Conservation (phyloP, 2,888 invertebrate genomes). For the Magallana nippona region DNA sequence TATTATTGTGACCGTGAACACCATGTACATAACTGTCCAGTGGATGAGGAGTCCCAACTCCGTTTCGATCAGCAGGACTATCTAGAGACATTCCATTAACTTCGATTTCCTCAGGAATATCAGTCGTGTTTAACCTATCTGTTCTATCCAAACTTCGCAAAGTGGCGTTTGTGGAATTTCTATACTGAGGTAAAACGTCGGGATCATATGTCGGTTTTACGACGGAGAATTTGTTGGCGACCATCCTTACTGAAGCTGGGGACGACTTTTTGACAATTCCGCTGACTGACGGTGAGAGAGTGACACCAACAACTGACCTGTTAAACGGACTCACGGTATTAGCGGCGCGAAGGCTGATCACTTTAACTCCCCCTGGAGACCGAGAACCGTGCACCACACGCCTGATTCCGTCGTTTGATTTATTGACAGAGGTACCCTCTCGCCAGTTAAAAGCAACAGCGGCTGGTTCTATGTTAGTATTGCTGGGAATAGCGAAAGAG, state of each 20-base stretch:
- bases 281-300: neutral
- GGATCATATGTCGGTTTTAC: neutral
- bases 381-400: neutral
- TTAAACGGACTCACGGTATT: slow-evolving; percentile 24
- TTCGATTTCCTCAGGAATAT: slow-evolving; percentile 37
- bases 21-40: neutral
- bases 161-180: slow-evolving; percentile 14
- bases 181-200: neutral
- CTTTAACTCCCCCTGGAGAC: slow-evolving; percentile 37
- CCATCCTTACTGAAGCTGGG: too few relatives aligned
- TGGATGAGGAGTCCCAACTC: slow-evolving; percentile 16
- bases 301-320: neutral
- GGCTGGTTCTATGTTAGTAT: neutral
- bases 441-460: slow-evolving; percentile 27
- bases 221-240: too few relatives aligned
- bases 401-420: neutral
- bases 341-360: slow-evolving; percentile 42
- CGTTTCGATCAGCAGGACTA: slow-evolving; percentile 26
- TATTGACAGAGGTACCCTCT: slow-evolving; percentile 4
- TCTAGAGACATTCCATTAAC: slow-evolving; percentile 26
- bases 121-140: slow-evolving; percentile 6
- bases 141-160: slow-evolving; percentile 18
- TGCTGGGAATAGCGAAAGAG: neutral
- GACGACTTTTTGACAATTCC: too few relatives aligned
- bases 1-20: slow-evolving; percentile 9